Evolutionary conservation across 2,113 vertebrate species (phyloP), one percentile per base, ranked within the genome.

Genomic region (Labrus mixtus): DNA sequence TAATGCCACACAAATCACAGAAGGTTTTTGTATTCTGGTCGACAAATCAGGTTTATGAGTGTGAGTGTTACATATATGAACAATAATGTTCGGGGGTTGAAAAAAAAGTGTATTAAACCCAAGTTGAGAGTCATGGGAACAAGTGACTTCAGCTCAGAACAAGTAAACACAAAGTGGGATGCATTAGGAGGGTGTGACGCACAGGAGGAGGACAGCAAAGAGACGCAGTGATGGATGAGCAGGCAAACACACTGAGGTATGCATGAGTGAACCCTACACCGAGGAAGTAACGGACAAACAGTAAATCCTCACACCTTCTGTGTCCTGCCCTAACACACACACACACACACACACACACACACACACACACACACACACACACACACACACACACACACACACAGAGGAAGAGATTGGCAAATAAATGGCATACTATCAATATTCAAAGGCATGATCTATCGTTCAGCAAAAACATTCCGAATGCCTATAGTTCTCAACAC

Each of bases 191-290:
- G 46, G 68, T 48, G 74, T 90, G 84, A 88, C 36, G 59, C 83
- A 88, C 58, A 67, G 29, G 62, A 73, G 64, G 46, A 61, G 41
- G 68, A 65, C 71, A 51, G 65, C 16, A 9, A 6, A 48, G 61
- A 62, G 75, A 76, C 74, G 65, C 29, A 4, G 22, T 89, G 89
- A 86, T 86, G 64, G 79, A 87, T 81, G 81, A 74, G 77, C 0
- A 16, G 72, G 86, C 79, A 88, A 89, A 85, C 68, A 74, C 76
- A 68, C 22, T 3, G 48, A 12, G 53, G 82, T 70, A 77, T 84
- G 83, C 75, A 60, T 67, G 79, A 73, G 54, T 56, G 82, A 73
- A 59, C 39, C 7, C 67, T 23, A 29, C 19, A 3, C 29, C 6
- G 6, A 48, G 64, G 39, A 76, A 36, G 41, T 23, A 81, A 74